Evolutionary conservation across 2,113 vertebrate species (phyloP).

Genomic region (Baryphthengus martii): DNA sequence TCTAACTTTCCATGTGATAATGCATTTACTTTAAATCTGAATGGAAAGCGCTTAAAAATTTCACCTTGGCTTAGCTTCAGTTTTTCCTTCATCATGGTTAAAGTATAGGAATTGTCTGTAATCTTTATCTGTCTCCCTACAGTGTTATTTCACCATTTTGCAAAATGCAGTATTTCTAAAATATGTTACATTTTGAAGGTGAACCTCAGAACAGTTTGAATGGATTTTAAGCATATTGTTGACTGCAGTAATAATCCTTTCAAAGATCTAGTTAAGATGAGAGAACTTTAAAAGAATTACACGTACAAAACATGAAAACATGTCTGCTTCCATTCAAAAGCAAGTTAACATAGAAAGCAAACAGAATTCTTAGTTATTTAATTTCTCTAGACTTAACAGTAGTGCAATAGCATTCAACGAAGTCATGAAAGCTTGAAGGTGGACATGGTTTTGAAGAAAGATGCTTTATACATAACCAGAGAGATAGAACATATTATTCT

Average conservation of each 20-base stretch:
- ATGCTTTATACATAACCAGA: neutral
- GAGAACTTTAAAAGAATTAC: neutral
- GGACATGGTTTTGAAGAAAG: neutral
- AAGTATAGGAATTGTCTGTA: neutral
- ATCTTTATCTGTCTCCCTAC: neutral
- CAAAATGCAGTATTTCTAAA: neutral
- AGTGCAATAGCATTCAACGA: neutral
- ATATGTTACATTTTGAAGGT: neutral
- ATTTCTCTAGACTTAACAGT: neutral
- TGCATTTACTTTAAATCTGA: neutral
- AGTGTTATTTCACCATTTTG: neutral
- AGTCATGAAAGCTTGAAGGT: neutral
- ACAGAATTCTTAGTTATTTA: neutral
- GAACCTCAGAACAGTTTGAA: neutral
- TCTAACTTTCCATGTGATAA: neutral
- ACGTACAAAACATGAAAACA: neutral
- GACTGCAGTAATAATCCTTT: neutral
- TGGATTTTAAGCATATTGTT: neutral
- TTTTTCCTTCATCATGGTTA: neutral
- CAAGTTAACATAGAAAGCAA: neutral
- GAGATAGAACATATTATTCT: neutral
- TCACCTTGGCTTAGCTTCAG: neutral
- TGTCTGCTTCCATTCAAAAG: neutral
- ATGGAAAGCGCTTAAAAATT: neutral
- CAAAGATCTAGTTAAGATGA: neutral